Evolutionary conservation across 2,888 invertebrate genomes (phyloP), one percentile per base, ranked within the genome.

Genomic region (Heteromyza rotundicornis): DNA sequence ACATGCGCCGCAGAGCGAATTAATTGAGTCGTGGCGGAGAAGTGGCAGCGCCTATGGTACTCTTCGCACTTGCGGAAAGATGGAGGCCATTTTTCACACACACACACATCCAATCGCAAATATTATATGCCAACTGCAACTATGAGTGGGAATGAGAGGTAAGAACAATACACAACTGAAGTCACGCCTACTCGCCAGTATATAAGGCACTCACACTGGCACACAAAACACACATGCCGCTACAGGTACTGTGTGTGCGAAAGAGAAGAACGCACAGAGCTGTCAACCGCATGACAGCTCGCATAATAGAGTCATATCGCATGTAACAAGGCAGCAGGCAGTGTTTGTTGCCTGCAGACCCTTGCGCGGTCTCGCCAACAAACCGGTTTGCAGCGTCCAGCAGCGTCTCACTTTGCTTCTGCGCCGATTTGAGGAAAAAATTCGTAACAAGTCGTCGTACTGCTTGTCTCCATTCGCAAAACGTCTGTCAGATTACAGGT

Each of bases 401-500:
- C 56, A 23, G 23, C 50, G 35, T 2, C 23, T 58, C 56, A 50
- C 57, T 23, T 17, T 23, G 44, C 52, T 59, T 35, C 52, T 52
- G 58, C 36, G 47, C 47, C 20, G 17, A n/a, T n/a, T n/a, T n/a
- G n/a, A n/a, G n/a, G n/a, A n/a, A n/a, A n/a, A n/a, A n/a, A n/a
- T n/a, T n/a, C 20, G 47, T 68, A 72, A 3, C 47, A 44, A n/a
- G 7, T 7, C n/a, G 10, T 10, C 24, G 3, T 2, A n/a, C 24
- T 52, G 52, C 68, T 68, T 68, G 72, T 70, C 71, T 73, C 72
- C 72, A 69, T 5, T 27, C 5, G 71, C 70, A 71, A 70, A 72
- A 73, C 68, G 73, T 74, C 80, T 79, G 80, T 80, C 82, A 82
- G 80, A 80, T 79, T 78, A 75, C 83, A 83, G 82, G 82, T 82